Base-by-base conservation (phyloP, 2,888 invertebrate species). In the Philereme transversata region DNA sequence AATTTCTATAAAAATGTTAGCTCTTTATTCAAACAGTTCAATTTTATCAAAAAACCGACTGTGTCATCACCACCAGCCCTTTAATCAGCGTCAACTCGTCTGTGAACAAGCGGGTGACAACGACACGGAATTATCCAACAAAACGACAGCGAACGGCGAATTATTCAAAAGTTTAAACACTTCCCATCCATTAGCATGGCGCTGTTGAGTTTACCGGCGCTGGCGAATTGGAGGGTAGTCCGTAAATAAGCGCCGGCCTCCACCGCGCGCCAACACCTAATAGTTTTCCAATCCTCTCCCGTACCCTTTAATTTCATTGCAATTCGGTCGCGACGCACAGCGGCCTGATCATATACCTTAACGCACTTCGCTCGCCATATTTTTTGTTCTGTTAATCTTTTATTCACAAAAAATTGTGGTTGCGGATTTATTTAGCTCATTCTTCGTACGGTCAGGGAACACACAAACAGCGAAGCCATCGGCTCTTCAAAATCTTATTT, bases 201-300 rank as follows among this genome's bases (percentile, higher is more conserved):
- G 44, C 51, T 45, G 52, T 22, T 22, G 22, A 22, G 22, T 22
- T 22, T 43, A 57, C 51, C 45, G 34, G 48, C 35, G 4, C 56
- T 54, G 33, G 52, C 56, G 59, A 73, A 69, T 75, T 68, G 75
- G 60, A 71, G 65, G 72, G 51, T 66, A 55, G 71, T 62, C 52
- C 51, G 58, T 58, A 51, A 62, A 60, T 53, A 62, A 50, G 49
- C 51, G 64, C 60, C 7, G n/a, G 6, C 36, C 36, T 5, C 35
- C 35, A 1, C 4, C 44, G 36, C 35, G 47, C 48, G 46, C 40
- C 51, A 11, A 57, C 69, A 71, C 68, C 62, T 68, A 70, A 73
- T 74, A 73, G 75, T 77, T 75, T 74, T 72, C 70, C 76, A 67
- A 76, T 75, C 69, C 68, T 69, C 61, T 67, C 64, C 64, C 53